phyloP scores from a whole-genome alignment of 2,888 invertebrate genomes.

The Xestia c-nigrum region DNA sequence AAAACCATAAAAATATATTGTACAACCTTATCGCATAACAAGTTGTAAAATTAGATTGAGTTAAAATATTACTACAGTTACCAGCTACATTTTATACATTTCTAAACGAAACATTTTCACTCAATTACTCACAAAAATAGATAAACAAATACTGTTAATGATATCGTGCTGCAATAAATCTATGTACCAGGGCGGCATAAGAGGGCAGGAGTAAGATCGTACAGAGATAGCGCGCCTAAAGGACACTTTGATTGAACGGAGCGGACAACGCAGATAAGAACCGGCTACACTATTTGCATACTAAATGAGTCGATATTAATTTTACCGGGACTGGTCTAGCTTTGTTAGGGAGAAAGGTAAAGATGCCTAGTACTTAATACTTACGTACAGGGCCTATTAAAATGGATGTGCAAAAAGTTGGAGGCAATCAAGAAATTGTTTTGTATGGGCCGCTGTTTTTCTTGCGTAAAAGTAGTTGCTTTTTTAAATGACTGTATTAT shows the following conservation, averaged over 20 bases:
- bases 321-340: slow-evolving; percentile 76
- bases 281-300: slow-evolving; percentile 86
- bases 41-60: slow-evolving; percentile 48
- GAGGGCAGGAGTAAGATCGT: slow-evolving; percentile 80
- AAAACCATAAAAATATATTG: slow-evolving; percentile 47
- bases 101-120: slow-evolving; percentile 63
- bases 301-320: slow-evolving; percentile 89
- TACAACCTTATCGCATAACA: slow-evolving; percentile 42
- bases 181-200: slow-evolving; percentile 82
- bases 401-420: slow-evolving; percentile 46
- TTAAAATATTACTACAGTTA: slow-evolving; percentile 22
- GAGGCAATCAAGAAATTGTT: slow-evolving; percentile 36
- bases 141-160: slow-evolving; percentile 78
- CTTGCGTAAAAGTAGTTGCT: neutral
- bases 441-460: slow-evolving; percentile 21
- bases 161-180: slow-evolving; percentile 83
- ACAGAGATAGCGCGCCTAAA: slow-evolving; percentile 83
- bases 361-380: slow-evolving; percentile 58
- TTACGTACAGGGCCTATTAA: slow-evolving; percentile 60
- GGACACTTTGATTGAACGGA: slow-evolving; percentile 90
- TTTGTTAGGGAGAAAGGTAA: slow-evolving; percentile 64
- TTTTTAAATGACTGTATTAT: neutral
- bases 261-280: slow-evolving; percentile 86
- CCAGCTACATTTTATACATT: slow-evolving; percentile 40
- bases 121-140: slow-evolving; percentile 74